Conservation (phyloP, 2,888 invertebrate genomes). For the Nomada fucata region DNA sequence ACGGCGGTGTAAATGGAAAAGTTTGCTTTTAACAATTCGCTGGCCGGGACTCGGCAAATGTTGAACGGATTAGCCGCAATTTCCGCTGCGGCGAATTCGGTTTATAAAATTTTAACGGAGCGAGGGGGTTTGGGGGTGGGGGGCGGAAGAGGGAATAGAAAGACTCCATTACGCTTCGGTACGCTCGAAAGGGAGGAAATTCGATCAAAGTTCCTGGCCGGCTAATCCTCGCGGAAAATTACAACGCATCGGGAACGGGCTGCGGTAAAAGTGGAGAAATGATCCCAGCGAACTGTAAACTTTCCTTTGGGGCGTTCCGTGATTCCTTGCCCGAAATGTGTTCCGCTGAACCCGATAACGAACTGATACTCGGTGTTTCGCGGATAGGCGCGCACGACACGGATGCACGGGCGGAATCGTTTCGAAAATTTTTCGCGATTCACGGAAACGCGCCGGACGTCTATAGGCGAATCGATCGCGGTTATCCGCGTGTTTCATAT, state of each 20-base stretch:
- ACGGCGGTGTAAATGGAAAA: neutral
- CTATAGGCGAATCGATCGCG: constrained; percentile 25
- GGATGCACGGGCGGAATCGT: neutral
- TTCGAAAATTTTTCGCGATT: neutral
- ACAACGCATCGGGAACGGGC: neutral
- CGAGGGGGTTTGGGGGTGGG: neutral
- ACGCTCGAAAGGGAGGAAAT: neutral
- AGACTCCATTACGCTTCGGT: neutral
- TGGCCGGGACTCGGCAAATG: neutral
- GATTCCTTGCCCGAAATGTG: neutral
- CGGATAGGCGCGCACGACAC: neutral
- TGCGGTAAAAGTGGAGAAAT: constrained; percentile 8
- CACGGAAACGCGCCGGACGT: neutral
- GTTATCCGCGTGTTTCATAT: neutral
- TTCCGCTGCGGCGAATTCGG: neutral
- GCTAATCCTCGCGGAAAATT: constrained; percentile 6
- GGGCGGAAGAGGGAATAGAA: neutral
- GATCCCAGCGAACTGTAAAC: constrained; percentile 19
- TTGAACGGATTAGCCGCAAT: constrained; percentile 8
- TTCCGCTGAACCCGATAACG: neutral
- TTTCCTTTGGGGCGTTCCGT: constrained; percentile 2
- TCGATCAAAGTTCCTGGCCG: neutral
- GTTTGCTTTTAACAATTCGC: neutral
- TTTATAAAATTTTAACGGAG: neutral
- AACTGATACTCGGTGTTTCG: neutral